These are phyloP conservation scores for Anas platyrhynchos DNA, from an alignment of 2,113 vertebrate genomes.

Conservation along the genomic window DNA sequence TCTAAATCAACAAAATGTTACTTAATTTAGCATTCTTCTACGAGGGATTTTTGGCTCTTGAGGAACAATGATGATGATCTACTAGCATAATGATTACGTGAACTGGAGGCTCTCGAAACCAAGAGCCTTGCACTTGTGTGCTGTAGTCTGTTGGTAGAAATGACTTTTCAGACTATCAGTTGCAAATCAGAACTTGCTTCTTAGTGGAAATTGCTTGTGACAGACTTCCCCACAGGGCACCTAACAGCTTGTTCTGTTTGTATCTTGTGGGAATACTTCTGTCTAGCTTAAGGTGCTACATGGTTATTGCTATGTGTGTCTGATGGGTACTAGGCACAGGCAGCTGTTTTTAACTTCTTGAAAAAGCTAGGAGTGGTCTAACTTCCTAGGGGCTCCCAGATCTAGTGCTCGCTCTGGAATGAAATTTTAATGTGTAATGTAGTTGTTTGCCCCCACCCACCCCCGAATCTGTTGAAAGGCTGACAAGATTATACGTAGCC, in stretches of 20 bases:
- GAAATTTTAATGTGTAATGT: not conserved
- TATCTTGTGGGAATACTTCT: not conserved
- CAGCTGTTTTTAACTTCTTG: not conserved
- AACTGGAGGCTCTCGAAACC: not conserved
- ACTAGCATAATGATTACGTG: not conserved
- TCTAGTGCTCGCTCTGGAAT: not conserved
- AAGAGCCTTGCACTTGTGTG: not conserved
- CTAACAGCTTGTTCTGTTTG: not conserved
- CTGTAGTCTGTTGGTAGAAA: not conserved
- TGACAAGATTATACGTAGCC: not conserved
- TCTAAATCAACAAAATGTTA: not conserved
- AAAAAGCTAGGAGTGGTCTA: not conserved
- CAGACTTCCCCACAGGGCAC: not conserved
- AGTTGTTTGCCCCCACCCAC: not conserved
- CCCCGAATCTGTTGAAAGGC: not conserved
- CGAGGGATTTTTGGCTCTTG: not conserved
- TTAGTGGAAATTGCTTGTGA: not conserved
- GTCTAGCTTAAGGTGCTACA: not conserved
- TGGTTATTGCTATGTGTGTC: accelerated
- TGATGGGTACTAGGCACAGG: not conserved
- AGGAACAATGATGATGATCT: not conserved
- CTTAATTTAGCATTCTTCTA: not conserved
- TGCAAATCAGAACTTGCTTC: not conserved
- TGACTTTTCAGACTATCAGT: not conserved
- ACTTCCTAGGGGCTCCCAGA: not conserved